Evolutionary conservation across 2,888 invertebrate genomes (phyloP), one percentile per base, ranked within the genome.

Genomic region (Drosophila pseudotalamancana): DNA sequence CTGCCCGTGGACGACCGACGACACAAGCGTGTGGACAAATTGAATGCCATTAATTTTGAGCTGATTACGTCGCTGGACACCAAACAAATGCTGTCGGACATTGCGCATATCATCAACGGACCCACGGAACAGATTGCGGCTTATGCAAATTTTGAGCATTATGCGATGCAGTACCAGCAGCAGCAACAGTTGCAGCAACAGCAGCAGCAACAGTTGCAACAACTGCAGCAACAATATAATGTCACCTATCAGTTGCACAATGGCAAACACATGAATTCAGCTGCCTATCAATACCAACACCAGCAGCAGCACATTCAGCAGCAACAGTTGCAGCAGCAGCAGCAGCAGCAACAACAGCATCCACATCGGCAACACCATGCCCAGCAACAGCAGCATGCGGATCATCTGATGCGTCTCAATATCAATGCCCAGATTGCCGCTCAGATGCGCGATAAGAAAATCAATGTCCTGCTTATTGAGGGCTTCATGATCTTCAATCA

Each of bases 41-140:
- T 96, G n/a, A 93, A 94, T 49, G 95, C 95, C 77, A 93, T 95
- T 19, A 96, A 97, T 89, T 97, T 95, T 91, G 97, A 97, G 77
- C 90, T 95, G 0, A 85, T 96, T 5, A 92, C 94, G 0, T 93
- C 96, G 6, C 82, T 97, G 31, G 95, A 97, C 86, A 96, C 96
- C 95, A 92, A 93, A 0, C 92, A 91, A 74, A 95, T 97, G 95
- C 89, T 93, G 42, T 72, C 88, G 0, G 95, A 96, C 88, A 90
- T 96, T 6, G 63, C 91, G 6, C 86, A 87, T 66, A 84, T 89
- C 0, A 89, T 90, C 65, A 90, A 88, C 51, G 89, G 89, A 11
- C 74, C 62, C 1, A 53, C 82, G 16, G 89, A 87, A 14, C 85
- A 77, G 29, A 53, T 76, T 12, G 60, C 67, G 2, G 55, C 64